A percentile compares a stretch with the other conserved stretches of the same genome.
Conservation (phyloP, 2,888 invertebrate genomes). For the Aspidapion aeneum region DNA sequence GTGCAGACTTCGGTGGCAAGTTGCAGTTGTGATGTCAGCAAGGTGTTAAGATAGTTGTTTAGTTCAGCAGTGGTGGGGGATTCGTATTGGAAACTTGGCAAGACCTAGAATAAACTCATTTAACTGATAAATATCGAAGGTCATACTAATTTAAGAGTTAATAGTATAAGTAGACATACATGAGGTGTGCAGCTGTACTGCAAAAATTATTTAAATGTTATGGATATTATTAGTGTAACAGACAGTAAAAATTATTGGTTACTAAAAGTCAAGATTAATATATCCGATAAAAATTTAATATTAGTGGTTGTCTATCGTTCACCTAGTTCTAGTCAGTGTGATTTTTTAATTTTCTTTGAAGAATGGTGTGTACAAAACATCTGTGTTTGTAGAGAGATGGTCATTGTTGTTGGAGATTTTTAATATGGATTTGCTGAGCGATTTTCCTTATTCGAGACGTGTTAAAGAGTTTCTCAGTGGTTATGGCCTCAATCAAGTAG, state of each 20-base stretch:
- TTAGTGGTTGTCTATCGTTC: neutral
- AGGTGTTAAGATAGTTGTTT: slow-evolving; percentile 51
- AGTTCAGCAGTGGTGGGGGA: slow-evolving; percentile 49
- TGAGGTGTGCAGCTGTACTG: neutral
- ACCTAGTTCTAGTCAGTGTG: neutral
- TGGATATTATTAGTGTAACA: neutral
- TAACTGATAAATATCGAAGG: neutral
- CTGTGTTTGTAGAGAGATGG: neutral
- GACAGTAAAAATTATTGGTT: neutral
- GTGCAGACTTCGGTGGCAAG: slow-evolving; percentile 54
- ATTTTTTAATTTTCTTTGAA: neutral
- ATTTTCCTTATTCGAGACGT: neutral
- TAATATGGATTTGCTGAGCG: neutral
- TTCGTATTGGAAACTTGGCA: slow-evolving; percentile 55
- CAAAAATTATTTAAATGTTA: neutral
- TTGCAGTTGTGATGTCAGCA: slow-evolving; percentile 53
- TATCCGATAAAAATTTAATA: neutral
- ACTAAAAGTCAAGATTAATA: neutral
- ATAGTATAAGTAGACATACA: neutral
- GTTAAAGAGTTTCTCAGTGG: neutral
- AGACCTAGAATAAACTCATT: slow-evolving; percentile 19
- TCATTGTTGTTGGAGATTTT: neutral
- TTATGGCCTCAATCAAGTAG: neutral
- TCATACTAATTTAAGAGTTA: neutral
- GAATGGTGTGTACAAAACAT: neutral